A percentile compares a stretch with the other conserved stretches of the same genome.
Evolutionary conservation across 2,888 invertebrate species (phyloP).

Genomic region (Lasioglossum malachurum): DNA sequence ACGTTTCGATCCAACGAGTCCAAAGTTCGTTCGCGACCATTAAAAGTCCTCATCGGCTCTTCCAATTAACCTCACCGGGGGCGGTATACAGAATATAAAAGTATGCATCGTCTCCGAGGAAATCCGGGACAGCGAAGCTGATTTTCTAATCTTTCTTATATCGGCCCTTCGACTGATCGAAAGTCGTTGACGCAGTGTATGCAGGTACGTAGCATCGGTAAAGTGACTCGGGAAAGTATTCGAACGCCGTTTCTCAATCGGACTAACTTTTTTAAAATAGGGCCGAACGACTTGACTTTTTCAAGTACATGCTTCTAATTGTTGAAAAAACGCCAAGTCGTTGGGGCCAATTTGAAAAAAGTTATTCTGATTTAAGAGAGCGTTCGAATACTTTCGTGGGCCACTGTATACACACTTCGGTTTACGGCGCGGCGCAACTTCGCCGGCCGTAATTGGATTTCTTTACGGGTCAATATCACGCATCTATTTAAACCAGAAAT

Average conservation of each 20-base stretch:
- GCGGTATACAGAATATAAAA: background rate
- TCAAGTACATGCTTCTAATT: too few relatives aligned
- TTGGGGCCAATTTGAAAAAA: too few relatives aligned
- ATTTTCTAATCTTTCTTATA: background rate
- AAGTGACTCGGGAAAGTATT: too few relatives aligned
- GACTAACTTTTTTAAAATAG: too few relatives aligned
- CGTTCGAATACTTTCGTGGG: too few relatives aligned
- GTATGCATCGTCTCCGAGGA: background rate
- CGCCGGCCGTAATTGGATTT: constrained; percentile 1
- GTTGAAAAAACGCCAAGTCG: too few relatives aligned
- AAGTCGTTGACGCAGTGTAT: background rate
- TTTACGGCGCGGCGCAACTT: background rate
- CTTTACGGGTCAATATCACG: constrained; percentile 2
- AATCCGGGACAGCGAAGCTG: background rate
- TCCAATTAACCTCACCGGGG: background rate
- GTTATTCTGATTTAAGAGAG: too few relatives aligned
- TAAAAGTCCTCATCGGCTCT: background rate
- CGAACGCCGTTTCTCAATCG: too few relatives aligned
- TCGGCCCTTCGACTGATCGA: background rate
- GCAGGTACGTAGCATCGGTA: background rate
- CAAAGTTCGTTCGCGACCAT: background rate
- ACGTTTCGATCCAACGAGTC: background rate
- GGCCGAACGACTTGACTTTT: too few relatives aligned
- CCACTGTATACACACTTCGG: too few relatives aligned
- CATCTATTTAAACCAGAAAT: background rate